Percentiles rank a stretch among this genome's conserved stretches.
Evolutionary conservation across 2,888 invertebrate genomes (phyloP).

Genomic region (Nomada fabriciana): DNA sequence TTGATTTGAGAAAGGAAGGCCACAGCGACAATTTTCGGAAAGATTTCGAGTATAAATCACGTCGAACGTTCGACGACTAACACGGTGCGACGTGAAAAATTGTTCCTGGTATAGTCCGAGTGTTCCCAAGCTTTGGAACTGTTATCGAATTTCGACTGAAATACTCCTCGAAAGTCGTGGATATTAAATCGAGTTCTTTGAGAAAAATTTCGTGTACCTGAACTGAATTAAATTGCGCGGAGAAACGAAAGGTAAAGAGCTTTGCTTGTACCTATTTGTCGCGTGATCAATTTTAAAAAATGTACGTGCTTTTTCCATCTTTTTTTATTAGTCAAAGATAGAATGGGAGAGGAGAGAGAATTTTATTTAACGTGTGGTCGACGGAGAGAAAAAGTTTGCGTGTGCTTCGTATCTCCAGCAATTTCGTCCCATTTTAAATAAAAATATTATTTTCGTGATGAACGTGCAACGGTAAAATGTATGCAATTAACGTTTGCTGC

Average conservation of each 20-base stretch:
- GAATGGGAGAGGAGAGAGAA: background rate
- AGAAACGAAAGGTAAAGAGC: background rate
- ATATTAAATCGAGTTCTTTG: conserved; percentile 6
- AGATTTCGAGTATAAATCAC: conserved; percentile 27
- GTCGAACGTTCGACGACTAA: background rate
- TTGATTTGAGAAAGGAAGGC: too few species aligned
- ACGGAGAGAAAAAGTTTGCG: too few species aligned
- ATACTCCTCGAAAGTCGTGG: conserved; percentile 1
- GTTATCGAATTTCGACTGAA: conserved; percentile 36
- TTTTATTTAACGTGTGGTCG: background rate
- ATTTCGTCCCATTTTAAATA: conserved; percentile 2
- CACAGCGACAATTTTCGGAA: background rate
- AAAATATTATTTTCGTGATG: conserved; percentile 21
- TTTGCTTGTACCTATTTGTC: too few species aligned
- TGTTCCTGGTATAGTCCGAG: conserved; percentile 16
- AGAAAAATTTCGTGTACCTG: conserved; percentile 24
- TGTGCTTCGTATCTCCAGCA: background rate
- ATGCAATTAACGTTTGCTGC: conserved; percentile 37
- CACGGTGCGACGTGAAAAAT: conserved; percentile 29
- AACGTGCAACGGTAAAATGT: conserved; percentile 35
- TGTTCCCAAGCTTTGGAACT: conserved; percentile 13
- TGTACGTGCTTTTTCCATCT: background rate
- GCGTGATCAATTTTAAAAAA: background rate
- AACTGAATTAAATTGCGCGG: background rate
- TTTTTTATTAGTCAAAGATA: too few species aligned